A percentile compares a stretch with the other conserved stretches of the same genome.
Conservation (phyloP, 2,888 invertebrate species). For the Helicoverpa assulta region DNA sequence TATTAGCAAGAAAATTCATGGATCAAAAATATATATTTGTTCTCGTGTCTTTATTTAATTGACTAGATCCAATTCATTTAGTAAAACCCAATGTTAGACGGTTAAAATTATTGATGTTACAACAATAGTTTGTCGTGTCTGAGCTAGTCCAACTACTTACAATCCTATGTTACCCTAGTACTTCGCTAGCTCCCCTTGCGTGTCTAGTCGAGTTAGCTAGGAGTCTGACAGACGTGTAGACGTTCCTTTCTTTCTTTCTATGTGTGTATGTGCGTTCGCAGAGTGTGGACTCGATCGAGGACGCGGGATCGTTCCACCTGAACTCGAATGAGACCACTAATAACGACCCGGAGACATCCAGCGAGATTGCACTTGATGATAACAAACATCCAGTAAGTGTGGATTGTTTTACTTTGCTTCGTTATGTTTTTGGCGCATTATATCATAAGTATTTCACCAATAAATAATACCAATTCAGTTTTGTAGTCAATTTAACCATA, state of each 20-base stretch:
- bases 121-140: background rate
- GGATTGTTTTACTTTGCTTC: background rate
- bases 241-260: too few species aligned
- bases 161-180: slow-evolving; percentile 7
- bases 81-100: background rate
- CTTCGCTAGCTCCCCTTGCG: slow-evolving; percentile 19
- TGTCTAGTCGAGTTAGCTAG: slow-evolving; percentile 37
- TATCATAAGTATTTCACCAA: too few species aligned
- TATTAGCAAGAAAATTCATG: background rate
- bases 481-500: too few species aligned
- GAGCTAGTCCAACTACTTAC: slow-evolving; percentile 2
- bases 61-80: background rate
- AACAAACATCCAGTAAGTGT: slow-evolving; percentile 91
- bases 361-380: slow-evolving; percentile 93
- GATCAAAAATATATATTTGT: background rate
- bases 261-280: slow-evolving; percentile 74
- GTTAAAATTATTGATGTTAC: slow-evolving; percentile 1
- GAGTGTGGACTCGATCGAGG: slow-evolving; percentile 97
- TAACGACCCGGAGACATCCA: slow-evolving; percentile 92
- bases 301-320: slow-evolving; percentile 93
- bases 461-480: too few species aligned
- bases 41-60: background rate
- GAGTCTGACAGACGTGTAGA: background rate
- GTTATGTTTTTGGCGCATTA: background rate
- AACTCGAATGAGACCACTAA: slow-evolving; percentile 93